Evolutionary conservation across 2,113 vertebrate species (phyloP), one percentile per base, ranked within the genome.

Genomic region (Henicopernis longicauda): DNA sequence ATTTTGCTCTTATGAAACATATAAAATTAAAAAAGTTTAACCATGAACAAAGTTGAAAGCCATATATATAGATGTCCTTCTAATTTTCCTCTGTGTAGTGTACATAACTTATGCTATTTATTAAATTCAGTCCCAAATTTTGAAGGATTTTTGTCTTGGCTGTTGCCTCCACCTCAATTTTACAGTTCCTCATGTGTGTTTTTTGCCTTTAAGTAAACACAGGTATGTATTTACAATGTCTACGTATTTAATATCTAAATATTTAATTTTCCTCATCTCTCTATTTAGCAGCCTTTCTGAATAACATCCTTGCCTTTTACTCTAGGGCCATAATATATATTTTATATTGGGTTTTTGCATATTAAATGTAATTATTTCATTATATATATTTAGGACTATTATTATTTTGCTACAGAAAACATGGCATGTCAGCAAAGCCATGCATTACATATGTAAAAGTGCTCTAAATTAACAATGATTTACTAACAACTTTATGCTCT

Each of bases 251-350:
- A 32, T n/a, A 21, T 1, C 16, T 8, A 52, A 27, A 7, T 66
- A 49, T 11, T 34, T 69, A 38, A 17, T 58, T 81, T 44, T 49
- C 38, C 12, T 63, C 12, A 49, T 42, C 47, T 72, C 32, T 38
- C 36, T 65, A 4, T 65, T 70, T 70, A 54, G 20, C 10, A 73
- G 11, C 2, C 3, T 34, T 86, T 80, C 72, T 77, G 25, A 81
- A n/a, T 13, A 73, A 52, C 7, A 58, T 1, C 18, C 16, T 65
- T 72, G 2, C 13, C 11, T 66, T 49, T 57, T 7, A 16, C 7
- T 54, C 55, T 23, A 57, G 13, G 13, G 32, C 3, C 2, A 5
- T 2, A 36, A 10, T 11, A 58, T 10, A 52, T 0, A 3, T 49
- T 85, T 66, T 21, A 21, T 4, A 54, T 6, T 31, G 2, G 7